Conservation (phyloP, 1,140 invertebrate species). For the Rhynchophorus ferrugineus region DNA sequence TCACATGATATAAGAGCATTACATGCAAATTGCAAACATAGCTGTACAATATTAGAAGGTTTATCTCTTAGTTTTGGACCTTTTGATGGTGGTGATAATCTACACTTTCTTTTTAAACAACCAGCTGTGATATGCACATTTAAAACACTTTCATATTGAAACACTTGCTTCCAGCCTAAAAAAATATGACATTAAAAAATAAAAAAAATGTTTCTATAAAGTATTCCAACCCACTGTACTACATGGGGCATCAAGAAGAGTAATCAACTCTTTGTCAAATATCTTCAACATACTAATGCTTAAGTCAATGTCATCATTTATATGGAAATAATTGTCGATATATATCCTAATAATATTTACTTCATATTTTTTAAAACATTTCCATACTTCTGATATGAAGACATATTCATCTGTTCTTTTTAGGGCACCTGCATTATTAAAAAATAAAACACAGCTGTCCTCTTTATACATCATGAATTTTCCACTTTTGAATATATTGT, state of each 20-base stretch:
- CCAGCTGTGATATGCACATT: constrained; percentile 11
- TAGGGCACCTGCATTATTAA: constrained; percentile 57
- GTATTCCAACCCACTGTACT: too few species aligned
- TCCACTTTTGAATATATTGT: constrained; percentile 3
- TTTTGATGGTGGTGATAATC: constrained; percentile 21
- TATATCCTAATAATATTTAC: constrained; percentile 48
- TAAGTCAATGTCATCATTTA: constrained; percentile 51
- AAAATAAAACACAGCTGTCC: constrained; percentile 42
- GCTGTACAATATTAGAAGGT: constrained; percentile 34
- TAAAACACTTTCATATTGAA: constrained; percentile 5
- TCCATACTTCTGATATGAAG: constrained; percentile 50
- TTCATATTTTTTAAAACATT: constrained; percentile 38
- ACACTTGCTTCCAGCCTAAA: constrained; percentile 18
- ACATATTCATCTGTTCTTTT: constrained; percentile 56
- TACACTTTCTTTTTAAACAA: constrained; percentile 15
- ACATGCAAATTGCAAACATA: constrained; percentile 43
- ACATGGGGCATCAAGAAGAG: constrained; percentile 44
- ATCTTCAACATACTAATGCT: constrained; percentile 56
- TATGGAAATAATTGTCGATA: constrained; percentile 33
- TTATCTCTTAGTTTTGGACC: constrained; percentile 35
- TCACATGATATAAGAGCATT: constrained; percentile 48
- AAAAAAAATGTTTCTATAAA: not conserved
- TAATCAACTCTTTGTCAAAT: constrained; percentile 31
- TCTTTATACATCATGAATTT: constrained; percentile 11
- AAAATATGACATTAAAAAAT: not conserved